Base-by-base conservation (phyloP, 1,140 invertebrate genomes). In the Papilio xuthus region DNA sequence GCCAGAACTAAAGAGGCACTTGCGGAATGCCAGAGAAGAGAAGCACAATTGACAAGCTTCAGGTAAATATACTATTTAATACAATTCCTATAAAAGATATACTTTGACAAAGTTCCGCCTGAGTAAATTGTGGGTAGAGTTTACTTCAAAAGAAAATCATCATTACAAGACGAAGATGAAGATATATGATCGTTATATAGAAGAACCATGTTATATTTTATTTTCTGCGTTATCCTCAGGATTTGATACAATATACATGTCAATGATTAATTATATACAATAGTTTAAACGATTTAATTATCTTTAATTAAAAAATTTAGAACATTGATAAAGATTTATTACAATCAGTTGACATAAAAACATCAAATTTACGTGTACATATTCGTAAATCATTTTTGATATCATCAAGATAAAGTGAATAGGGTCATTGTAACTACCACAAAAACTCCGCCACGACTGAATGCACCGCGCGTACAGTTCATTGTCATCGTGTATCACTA, bases 1-100 rank as follows among this genome's bases (percentile, higher is more conserved):
- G 94, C 95, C 0, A 95, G 96, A 69, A 93, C 96, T 4, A 97
- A 97, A 85, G 95, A 96, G 67, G 95, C 95, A 80, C 92, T 97
- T 6, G 94, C 96, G 13, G 97, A 98, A 83, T 94, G 96, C 28
- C 96, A 96, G 83, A 94, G 96, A 74, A 94, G 97, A 70, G 96
- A 97, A 85, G 96, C 96, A 10, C 96, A 97, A 83, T 87, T 97
- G 20, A 95, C 96, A 81, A 97, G 96, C 85, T 97, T 98, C 85
- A 94, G 94, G 94, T 94, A 82, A 79, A n/a, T 79, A 74, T 72
- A 77, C 60, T 37, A 23, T 23, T 28, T 26, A 74, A 78, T 0
- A 67, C 20, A 41, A 32, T 12, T 70, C 6, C 37, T 32, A 41
- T 9, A 2, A 37, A 6, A 20, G 15, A 60, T 23, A 20, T 56